These are phyloP conservation scores for Cossypha niveicapilla DNA, from an alignment of 2,797 vertebrate genomes.

Conservation along the genomic window DNA sequence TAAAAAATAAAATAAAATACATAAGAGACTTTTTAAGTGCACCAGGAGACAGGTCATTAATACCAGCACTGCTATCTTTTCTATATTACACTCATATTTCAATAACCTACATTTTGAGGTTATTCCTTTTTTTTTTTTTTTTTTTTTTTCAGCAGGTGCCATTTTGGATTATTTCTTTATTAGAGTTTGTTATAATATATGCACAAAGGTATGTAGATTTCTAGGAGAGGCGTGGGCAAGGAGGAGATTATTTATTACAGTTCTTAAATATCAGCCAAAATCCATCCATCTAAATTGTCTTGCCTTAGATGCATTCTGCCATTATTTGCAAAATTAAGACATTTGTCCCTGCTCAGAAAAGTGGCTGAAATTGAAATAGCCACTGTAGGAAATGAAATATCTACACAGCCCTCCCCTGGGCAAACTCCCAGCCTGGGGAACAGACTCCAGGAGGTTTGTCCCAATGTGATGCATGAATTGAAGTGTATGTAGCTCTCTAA, in stretches of 20 bases:
- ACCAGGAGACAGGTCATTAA: constrained; percentile 73
- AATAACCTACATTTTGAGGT: constrained; percentile 72
- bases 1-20: constrained; percentile 79
- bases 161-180: constrained; percentile 77
- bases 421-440: neutral
- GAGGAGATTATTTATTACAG: constrained; percentile 67
- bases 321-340: constrained; percentile 35
- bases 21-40: constrained; percentile 71
- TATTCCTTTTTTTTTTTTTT: neutral
- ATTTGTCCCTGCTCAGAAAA: neutral
- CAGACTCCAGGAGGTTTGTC: neutral
- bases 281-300: constrained; percentile 61
- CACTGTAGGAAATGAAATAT: neutral
- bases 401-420: neutral
- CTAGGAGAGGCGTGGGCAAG: neutral
- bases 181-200: constrained; percentile 73
- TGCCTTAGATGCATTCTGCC: neutral
- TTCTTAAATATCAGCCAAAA: constrained; percentile 71
- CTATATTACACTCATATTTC: constrained; percentile 81
- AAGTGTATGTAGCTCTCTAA: constrained; percentile 16
- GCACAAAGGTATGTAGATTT: constrained; percentile 65
- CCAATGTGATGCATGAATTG: constrained; percentile 24
- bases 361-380: neutral
- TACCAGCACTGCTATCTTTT: constrained; percentile 72
- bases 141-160: constrained; percentile 66